A percentile compares a stretch with the other conserved stretches of the same genome.
Evolutionary conservation across 2,797 vertebrate genomes (phyloP).

Genomic region (Crotalus adamanteus): DNA sequence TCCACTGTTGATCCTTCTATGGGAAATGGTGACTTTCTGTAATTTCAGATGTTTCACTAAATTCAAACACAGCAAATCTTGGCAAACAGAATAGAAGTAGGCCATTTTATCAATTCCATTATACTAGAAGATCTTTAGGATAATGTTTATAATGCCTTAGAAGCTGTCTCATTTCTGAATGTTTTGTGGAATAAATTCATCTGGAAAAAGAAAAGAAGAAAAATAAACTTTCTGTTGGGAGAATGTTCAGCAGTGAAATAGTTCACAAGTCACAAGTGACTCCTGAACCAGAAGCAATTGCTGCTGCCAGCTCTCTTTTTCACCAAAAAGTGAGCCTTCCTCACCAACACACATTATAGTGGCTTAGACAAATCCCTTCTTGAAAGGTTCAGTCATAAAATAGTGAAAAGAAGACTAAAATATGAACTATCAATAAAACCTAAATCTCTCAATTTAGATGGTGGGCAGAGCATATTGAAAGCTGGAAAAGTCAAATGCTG

Average conservation of each 20-base stretch:
- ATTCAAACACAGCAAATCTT: conserved; percentile 52
- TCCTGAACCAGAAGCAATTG: not conserved
- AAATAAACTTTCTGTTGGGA: not conserved
- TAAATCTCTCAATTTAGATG: not conserved
- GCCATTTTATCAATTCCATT: conserved; percentile 29
- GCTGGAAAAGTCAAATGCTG: not conserved
- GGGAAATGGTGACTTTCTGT: conserved; percentile 44
- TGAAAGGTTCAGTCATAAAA: not conserved
- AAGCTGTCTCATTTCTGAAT: not conserved
- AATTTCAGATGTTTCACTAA: conserved; percentile 60
- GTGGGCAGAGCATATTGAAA: not conserved
- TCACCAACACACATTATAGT: not conserved
- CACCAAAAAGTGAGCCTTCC: not conserved
- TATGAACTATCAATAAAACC: not conserved
- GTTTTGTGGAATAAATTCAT: not conserved
- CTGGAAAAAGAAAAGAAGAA: not conserved
- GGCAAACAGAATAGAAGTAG: conserved; percentile 43
- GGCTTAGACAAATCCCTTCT: not conserved
- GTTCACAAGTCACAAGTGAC: not conserved
- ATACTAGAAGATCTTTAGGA: conserved; percentile 20
- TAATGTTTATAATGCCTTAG: not conserved
- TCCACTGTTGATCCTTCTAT: conserved; percentile 38
- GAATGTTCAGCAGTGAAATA: not conserved
- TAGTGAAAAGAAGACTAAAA: not conserved
- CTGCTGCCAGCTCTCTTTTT: not conserved